A percentile compares a stretch with the other conserved stretches of the same genome.
phyloP scores from a whole-genome alignment of 2,888 invertebrate genomes.

The Ochropleura leucogaster region DNA sequence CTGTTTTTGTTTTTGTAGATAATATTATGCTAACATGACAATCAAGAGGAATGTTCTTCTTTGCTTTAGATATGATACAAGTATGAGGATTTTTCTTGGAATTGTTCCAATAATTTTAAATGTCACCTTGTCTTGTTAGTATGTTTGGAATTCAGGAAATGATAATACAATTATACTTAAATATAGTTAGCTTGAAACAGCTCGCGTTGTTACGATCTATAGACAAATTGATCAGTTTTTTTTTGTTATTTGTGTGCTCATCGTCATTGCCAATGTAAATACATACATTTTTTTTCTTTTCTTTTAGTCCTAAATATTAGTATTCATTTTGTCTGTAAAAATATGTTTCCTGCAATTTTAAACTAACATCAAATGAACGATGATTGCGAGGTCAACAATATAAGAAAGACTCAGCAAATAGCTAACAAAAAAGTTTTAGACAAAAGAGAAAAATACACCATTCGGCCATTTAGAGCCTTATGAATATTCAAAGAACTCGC shows the following conservation, averaged over 20 bases:
- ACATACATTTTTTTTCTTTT: too few species aligned
- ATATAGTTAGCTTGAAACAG: background rate
- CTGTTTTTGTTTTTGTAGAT: slow-evolving; percentile 21
- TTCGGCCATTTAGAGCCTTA: slow-evolving; percentile 63
- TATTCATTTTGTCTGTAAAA: background rate
- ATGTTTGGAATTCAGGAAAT: background rate
- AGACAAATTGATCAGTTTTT: too few species aligned
- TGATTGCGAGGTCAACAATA: slow-evolving; percentile 47
- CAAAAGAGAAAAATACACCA: slow-evolving; percentile 65
- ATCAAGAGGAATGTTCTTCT: slow-evolving; percentile 23
- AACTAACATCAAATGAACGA: slow-evolving; percentile 28
- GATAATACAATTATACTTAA: background rate
- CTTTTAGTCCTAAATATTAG: background rate
- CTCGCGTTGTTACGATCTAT: background rate
- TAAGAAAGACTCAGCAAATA: slow-evolving; percentile 39
- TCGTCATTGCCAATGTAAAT: too few species aligned
- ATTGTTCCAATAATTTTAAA: slow-evolving; percentile 11
- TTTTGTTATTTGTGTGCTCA: too few species aligned
- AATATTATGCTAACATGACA: background rate
- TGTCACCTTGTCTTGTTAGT: background rate
- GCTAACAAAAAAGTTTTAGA: slow-evolving; percentile 59
- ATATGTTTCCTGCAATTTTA: slow-evolving; percentile 29
- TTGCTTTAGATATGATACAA: slow-evolving; percentile 21
- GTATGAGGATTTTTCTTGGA: slow-evolving; percentile 21
- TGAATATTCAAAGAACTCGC: slow-evolving; percentile 64